Evolutionary conservation across 2,113 vertebrate species (phyloP).

Genomic region (Eudyptes chrysolophus): DNA sequence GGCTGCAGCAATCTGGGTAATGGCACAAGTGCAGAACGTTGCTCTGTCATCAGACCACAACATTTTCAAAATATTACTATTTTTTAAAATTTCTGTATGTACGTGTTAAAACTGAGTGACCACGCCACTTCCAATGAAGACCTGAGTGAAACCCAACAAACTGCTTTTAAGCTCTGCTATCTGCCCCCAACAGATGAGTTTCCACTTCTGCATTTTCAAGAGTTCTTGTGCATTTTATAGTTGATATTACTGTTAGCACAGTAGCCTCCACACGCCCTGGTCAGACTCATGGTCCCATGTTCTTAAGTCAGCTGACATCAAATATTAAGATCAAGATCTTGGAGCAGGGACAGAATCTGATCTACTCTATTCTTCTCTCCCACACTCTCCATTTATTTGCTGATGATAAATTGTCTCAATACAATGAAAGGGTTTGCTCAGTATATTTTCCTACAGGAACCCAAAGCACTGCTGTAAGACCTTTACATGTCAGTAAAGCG

Average conservation of each 20-base stretch:
- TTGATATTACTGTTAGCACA: neutral
- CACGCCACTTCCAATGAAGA: neutral
- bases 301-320: neutral
- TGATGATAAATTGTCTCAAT: neutral
- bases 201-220: neutral
- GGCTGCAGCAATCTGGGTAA: neutral
- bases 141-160: neutral
- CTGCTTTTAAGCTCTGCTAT: neutral
- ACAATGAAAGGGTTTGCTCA: neutral
- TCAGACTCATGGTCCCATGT: neutral
- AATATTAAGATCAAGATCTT: neutral
- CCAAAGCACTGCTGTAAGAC: neutral
- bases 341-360: neutral
- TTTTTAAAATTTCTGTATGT: neutral
- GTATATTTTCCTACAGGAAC: neutral
- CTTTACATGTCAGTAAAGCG: fast-evolving
- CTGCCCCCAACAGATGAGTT: neutral
- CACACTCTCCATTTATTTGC: neutral
- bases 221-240: neutral
- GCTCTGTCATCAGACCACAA: neutral
- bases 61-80: neutral
- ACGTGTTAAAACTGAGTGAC: neutral
- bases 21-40: neutral
- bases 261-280: neutral
- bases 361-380: neutral